A percentile compares a stretch with the other conserved stretches of the same genome.
phyloP scores from a whole-genome alignment of 1,140 invertebrate genomes.

The Holcopasites calliopsidis region DNA sequence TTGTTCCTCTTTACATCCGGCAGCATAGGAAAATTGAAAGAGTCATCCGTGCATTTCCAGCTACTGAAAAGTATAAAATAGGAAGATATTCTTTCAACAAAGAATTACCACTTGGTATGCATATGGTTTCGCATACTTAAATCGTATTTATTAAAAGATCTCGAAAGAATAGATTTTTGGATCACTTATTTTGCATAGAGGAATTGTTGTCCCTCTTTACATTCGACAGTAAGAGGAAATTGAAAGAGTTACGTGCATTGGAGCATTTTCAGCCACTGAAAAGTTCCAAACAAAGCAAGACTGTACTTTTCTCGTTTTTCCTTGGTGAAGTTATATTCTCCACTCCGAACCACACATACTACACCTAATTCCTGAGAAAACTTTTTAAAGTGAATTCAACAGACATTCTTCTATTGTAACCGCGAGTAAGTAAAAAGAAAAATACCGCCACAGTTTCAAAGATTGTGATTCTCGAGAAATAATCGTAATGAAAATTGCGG shows the following conservation, averaged over 20 bases:
- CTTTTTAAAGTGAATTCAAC: neutral
- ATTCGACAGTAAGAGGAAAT: neutral
- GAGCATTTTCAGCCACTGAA: neutral
- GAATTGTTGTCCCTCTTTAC: neutral
- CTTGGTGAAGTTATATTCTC: slow-evolving; percentile 17
- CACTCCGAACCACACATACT: slow-evolving; percentile 14
- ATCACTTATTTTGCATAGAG: no score
- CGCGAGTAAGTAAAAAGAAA: no score
- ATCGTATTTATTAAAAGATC: no score
- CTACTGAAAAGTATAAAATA: neutral
- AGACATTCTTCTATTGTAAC: neutral
- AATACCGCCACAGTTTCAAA: no score
- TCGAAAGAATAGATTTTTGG: no score
- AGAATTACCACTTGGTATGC: neutral
- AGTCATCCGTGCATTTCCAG: neutral
- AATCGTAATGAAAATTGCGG: no score
- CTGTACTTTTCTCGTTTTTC: neutral
- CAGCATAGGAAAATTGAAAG: neutral
- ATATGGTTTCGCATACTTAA: neutral
- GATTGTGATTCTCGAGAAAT: no score
- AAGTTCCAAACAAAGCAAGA: neutral
- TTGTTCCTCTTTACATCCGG: neutral
- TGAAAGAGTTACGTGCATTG: neutral
- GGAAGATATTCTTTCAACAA: no score
- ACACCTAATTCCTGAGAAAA: slow-evolving; percentile 27